A percentile compares a stretch with the other conserved stretches of the same genome.
Conservation (phyloP, 2,797 vertebrate species). For the Ctenopoma kingsleyae region DNA sequence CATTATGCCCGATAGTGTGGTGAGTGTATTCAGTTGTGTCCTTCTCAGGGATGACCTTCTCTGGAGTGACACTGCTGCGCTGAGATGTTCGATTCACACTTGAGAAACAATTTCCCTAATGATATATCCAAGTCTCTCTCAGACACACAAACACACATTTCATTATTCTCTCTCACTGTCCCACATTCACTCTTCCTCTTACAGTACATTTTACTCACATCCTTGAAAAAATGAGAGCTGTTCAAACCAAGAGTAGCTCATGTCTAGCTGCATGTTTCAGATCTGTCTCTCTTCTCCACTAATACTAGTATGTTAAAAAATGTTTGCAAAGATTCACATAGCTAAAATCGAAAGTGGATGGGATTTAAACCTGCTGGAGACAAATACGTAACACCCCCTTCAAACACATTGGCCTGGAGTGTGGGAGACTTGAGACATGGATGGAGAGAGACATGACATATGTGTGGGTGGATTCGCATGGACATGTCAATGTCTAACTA, state of each 20-base stretch:
- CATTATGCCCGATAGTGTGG: constrained; percentile 73
- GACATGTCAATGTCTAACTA: constrained; percentile 55
- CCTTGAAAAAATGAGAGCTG: constrained; percentile 15
- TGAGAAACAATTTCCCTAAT: constrained; percentile 79
- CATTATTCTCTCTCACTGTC: constrained; percentile 1
- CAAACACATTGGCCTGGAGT: constrained; percentile 35
- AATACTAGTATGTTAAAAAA: constrained; percentile 18
- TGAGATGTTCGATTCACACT: constrained; percentile 69
- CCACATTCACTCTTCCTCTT: constrained; percentile 17
- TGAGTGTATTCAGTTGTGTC: constrained; percentile 75
- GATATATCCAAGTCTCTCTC: constrained; percentile 49
- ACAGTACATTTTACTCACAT: constrained; percentile 23
- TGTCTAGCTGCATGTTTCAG: constrained; percentile 22
- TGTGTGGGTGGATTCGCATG: constrained; percentile 53
- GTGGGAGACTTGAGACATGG: constrained; percentile 35
- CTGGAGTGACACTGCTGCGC: constrained; percentile 69
- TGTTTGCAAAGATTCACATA: constrained; percentile 33
- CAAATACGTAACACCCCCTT: constrained; percentile 70
- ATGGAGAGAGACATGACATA: constrained; percentile 42
- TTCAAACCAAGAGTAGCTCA: constrained; percentile 47
- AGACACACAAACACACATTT: constrained; percentile 5
- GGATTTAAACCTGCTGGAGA: constrained; percentile 61
- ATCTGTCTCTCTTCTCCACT: constrained; percentile 14
- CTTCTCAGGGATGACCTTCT: constrained; percentile 78
- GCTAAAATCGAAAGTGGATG: constrained; percentile 57